Evolutionary conservation across 2,113 vertebrate species (phyloP), one percentile per base, ranked within the genome.

Genomic region (Mellivora capensis): DNA sequence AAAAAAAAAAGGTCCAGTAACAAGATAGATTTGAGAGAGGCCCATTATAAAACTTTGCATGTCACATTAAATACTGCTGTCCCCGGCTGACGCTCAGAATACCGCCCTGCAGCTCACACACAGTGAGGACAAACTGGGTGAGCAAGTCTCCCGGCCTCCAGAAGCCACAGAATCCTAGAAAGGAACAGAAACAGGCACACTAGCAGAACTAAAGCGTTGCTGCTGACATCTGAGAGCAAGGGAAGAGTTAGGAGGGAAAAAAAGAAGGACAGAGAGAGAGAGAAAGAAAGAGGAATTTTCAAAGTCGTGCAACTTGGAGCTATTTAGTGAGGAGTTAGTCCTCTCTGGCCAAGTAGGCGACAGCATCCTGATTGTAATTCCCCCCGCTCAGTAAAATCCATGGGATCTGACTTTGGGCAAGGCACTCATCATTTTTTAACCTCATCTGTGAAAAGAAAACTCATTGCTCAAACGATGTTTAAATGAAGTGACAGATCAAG

Each of bases 81-180:
- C 77, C 77, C 72, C 44, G 42, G 25, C 44, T 82, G 88, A 61
- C 47, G 49, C 34, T 89, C 44, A 87, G 5, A 84, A 54, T 81
- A 72, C 39, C 64, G 67, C 86, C 72, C 87, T 95, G 21, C 23
- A 62, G n/a, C 52, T 90, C 74, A 93, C 31, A 44, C 47, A 59
- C 8, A 86, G 54, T 95, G 54, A 90, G 42, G 37, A 76, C 27
- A 93, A 89, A 96, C 79, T 96, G 64, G 64, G 67, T 79, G 89
- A 97, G 91, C 83, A 80, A 62, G 69, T 89, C 97, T 89, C 27
- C 34, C 39, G 47, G 39, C 47, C 21, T 95, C 20, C 64, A 90
- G 64, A 86, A 94, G 57, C 39, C 15, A 9, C 25, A 47, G 20
- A 96, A 88, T 93, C 61, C 64, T 94, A 95, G 47, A 96, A 94